Conservation (phyloP, 1,140 invertebrate species). For the Neotoxoptera formosana region DNA sequence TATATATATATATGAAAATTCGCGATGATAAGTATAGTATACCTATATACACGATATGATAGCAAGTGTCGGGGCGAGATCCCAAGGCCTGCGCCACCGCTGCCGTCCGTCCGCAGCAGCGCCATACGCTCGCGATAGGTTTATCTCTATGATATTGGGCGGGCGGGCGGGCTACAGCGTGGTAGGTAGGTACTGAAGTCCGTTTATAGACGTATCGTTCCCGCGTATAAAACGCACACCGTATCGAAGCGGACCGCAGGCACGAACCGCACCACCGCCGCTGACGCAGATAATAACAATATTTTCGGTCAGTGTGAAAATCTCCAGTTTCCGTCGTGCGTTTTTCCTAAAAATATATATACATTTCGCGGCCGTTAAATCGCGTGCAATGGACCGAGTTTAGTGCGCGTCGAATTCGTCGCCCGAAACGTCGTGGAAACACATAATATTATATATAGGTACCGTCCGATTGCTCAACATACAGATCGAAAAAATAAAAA, state of each 20-base stretch:
- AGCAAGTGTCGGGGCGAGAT: background rate
- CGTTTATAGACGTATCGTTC: background rate
- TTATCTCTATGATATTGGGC: background rate
- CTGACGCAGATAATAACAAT: background rate
- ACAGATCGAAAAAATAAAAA: background rate
- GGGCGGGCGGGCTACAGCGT: background rate
- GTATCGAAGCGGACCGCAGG: slow-evolving; percentile 3
- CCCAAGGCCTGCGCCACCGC: slow-evolving; percentile 18
- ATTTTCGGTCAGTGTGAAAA: slow-evolving; percentile 2
- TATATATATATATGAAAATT: background rate
- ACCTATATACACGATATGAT: background rate
- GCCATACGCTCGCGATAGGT: background rate
- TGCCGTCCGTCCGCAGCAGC: background rate
- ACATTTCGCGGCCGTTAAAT: background rate
- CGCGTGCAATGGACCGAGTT: slow-evolving; percentile 36
- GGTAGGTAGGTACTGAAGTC: background rate
- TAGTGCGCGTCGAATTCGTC: slow-evolving; percentile 33
- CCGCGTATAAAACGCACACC: slow-evolving; percentile 27
- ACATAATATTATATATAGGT: background rate
- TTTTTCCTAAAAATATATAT: background rate
- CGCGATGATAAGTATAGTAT: background rate
- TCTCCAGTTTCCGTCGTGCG: background rate
- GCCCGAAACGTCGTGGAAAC: background rate
- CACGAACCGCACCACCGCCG: slow-evolving; percentile 22
- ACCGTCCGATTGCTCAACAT: background rate